Percentiles rank a stretch among this genome's conserved stretches.
These are phyloP conservation scores for Hippocampus barbouri DNA, from an alignment of 2,113 vertebrate genomes.

Conservation along the genomic window DNA sequence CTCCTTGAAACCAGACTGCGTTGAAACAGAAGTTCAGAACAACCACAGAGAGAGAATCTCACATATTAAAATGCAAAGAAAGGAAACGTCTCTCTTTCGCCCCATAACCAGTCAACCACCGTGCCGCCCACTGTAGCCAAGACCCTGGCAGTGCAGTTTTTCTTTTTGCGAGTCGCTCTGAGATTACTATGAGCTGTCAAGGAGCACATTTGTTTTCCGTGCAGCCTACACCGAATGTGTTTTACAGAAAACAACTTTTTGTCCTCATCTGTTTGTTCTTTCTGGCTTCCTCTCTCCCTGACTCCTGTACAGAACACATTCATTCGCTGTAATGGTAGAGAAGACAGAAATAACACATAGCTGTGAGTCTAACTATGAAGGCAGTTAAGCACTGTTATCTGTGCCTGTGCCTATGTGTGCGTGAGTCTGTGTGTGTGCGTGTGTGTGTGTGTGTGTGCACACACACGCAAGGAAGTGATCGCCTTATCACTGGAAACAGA, in stretches of 20 bases:
- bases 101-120: no score
- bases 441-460: constrained; percentile 8
- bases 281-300: not conserved
- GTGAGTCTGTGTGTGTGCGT: not conserved
- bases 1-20: no score
- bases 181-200: constrained; percentile 25
- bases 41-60: no score
- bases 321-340: constrained; percentile 52
- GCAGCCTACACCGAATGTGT: constrained; percentile 35
- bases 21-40: no score
- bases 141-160: not conserved
- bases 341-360: constrained; percentile 41
- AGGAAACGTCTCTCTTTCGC: no score
- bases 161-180: not conserved
- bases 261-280: constrained; percentile 10
- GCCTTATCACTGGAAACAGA: constrained; percentile 71
- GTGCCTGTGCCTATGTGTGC: not conserved
- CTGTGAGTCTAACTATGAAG: constrained; percentile 46
- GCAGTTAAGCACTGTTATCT: constrained; percentile 43
- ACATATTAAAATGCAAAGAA: no score
- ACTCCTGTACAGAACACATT: constrained; percentile 49
- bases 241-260: constrained; percentile 16
- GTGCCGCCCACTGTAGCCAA: no score
- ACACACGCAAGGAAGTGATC: constrained; percentile 27
- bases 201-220: constrained; percentile 50